These are phyloP conservation scores for Anastrepha ludens DNA, from an alignment of 1,140 invertebrate genomes.

Conservation along the genomic window DNA sequence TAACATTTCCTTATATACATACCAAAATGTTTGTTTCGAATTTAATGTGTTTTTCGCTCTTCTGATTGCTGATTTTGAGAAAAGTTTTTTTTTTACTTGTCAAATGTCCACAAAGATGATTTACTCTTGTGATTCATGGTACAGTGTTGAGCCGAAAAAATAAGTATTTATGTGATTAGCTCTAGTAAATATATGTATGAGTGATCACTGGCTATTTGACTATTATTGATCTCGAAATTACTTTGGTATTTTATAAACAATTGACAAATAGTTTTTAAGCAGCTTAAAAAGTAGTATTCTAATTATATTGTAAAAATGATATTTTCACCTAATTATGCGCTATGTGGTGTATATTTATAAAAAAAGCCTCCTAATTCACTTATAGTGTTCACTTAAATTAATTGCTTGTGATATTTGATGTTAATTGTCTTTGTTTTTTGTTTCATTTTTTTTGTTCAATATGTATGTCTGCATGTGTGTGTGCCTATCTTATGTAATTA, in stretches of 20 bases:
- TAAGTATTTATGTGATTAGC: too few relatives aligned
- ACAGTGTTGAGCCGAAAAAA: too few relatives aligned
- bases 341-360: constrained; percentile 49
- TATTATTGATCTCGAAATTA: not conserved
- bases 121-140: too few relatives aligned
- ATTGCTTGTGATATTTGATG: constrained; percentile 43
- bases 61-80: too few relatives aligned
- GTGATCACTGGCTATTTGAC: too few relatives aligned
- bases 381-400: constrained; percentile 46
- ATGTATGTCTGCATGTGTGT: not conserved
- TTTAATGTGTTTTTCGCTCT: too few relatives aligned
- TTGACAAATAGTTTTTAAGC: constrained; percentile 18
- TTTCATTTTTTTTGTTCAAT: not conserved
- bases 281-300: constrained; percentile 3
- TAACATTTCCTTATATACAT: too few relatives aligned
- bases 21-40: too few relatives aligned
- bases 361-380: constrained; percentile 35
- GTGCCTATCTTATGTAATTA: not conserved
- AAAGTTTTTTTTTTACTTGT: too few relatives aligned
- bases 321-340: constrained; percentile 20
- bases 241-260: constrained; percentile 2
- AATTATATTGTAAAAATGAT: constrained; percentile 18
- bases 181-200: too few relatives aligned
- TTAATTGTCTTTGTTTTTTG: not conserved
- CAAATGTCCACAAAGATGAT: too few relatives aligned